These are phyloP conservation scores for Desmophyllum pertusum DNA, from an alignment of 92 coral and sea anemone genomes.

Conservation along the genomic window DNA sequence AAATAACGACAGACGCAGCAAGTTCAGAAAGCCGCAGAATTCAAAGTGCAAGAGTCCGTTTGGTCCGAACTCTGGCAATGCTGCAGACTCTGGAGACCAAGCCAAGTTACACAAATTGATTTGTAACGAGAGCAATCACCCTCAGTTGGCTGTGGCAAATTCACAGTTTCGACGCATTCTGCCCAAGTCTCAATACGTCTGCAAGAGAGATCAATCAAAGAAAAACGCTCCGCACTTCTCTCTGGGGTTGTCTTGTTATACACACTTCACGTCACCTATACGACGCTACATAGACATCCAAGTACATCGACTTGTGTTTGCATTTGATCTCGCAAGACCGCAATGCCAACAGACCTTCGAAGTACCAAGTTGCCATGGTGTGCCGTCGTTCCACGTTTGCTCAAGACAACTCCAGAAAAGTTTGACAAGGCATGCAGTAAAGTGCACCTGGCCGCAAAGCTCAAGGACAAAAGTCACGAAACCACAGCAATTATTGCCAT, in stretches of 20 bases:
- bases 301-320: conserved; percentile 77
- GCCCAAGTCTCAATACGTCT: conserved; percentile 48
- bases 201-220: conserved; percentile 33
- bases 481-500: conserved; percentile 56
- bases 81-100: conserved; percentile 29
- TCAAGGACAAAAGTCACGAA: conserved; percentile 54
- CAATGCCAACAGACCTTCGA: background rate
- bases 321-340: background rate
- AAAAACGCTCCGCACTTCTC: conserved; percentile 24
- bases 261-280: conserved; percentile 88
- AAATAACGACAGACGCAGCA: background rate
- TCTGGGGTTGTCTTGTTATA: conserved; percentile 12
- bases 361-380: conserved; percentile 63
- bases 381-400: conserved; percentile 86
- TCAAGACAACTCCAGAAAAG: conserved; percentile 56
- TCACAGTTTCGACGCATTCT: conserved; percentile 63
- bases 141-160: conserved; percentile 70
- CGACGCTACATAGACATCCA: conserved; percentile 89
- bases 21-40: background rate
- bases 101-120: conserved; percentile 42
- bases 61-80: conserved; percentile 47
- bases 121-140: conserved; percentile 59
- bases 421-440: conserved; percentile 72
- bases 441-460: conserved; percentile 53
- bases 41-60: conserved; percentile 42